Evolutionary conservation across 2,888 invertebrate species (phyloP), one percentile per base, ranked within the genome.

Genomic region (Microctonus brassicae): DNA sequence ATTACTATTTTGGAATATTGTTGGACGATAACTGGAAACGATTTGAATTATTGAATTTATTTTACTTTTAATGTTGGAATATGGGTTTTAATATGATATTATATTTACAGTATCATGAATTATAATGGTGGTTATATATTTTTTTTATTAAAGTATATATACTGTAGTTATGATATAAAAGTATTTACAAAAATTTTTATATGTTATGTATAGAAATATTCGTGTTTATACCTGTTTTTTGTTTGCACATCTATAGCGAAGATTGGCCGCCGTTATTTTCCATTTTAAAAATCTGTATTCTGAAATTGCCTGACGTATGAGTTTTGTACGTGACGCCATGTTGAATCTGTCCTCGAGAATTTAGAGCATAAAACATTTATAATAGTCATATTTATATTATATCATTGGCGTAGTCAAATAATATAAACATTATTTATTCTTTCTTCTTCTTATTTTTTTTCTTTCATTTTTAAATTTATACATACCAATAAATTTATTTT

Each of bases 291-390:
- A 65, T 17, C 26, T 42, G 36, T 65, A 42, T 55, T 69, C n/a
- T n/a, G 24, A 63, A 57, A 69, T 57, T 63, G 29, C 7, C 17
- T 39, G 24, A 60, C 55, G 63, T 68, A 65, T 36, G 69, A 73
- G 72, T 75, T 72, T 63, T 74, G 60, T 70, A 73, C 75, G 75
- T 73, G 74, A 77, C 67, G 60, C 22, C 67, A 66, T 71, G 70
- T 69, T 66, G 72, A 69, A 75, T 36, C 65, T 73, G 64, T 73
- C 70, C n/a, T 26, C 24, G 39, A 20, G 24, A 64, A 58, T 64
- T 64, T 70, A 64, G 64, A 64, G 64, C 55, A 57, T 55, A n/a
- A 47, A 47, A 47, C 17, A 47, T 47, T 47, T 17, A 47, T 47
- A 47, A 47, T 47, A 47, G 17, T 20, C 47, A 47, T 47, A 47